Evolutionary conservation across 2,888 invertebrate species (phyloP).

Genomic region (Lathronympha strigana): DNA sequence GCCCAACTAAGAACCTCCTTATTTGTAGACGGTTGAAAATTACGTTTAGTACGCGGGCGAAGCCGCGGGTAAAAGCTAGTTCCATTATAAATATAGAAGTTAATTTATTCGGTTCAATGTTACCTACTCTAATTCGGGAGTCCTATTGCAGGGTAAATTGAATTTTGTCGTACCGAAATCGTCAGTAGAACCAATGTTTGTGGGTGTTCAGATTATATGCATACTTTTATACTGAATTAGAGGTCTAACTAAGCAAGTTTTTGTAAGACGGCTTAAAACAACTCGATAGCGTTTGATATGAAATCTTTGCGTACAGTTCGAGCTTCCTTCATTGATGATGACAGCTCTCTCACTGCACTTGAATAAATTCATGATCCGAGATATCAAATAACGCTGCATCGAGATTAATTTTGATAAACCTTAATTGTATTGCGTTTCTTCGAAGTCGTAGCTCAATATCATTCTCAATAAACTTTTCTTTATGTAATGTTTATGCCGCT

Average conservation of each 20-base stretch:
- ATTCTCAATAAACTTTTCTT: slow-evolving; percentile 38
- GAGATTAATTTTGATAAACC: slow-evolving; percentile 38
- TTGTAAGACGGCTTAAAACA: too few species aligned
- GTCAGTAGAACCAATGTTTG: background rate
- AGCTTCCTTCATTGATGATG: slow-evolving; percentile 35
- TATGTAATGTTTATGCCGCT: slow-evolving; percentile 42
- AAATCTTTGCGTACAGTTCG: slow-evolving; percentile 9
- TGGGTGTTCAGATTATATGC: background rate
- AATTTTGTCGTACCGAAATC: background rate
- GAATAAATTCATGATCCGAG: slow-evolving; percentile 29
- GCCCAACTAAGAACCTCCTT: too few species aligned
- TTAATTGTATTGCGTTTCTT: slow-evolving; percentile 33
- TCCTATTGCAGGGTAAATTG: background rate
- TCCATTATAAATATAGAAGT: slow-evolving; percentile 61
- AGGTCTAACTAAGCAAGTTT: background rate
- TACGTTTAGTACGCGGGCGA: too few species aligned
- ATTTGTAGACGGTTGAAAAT: too few species aligned
- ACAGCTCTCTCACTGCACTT: slow-evolving; percentile 33
- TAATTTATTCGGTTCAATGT: slow-evolving; percentile 58
- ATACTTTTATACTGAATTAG: background rate
- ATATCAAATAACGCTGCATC: slow-evolving; percentile 33
- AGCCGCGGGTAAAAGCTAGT: too few species aligned
- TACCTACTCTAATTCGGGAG: background rate
- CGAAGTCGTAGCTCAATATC: slow-evolving; percentile 17
- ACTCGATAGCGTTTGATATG: too few species aligned